A percentile compares a stretch with the other conserved stretches of the same genome.
Evolutionary conservation across 1,140 invertebrate species (phyloP).

Genomic region (Epicauta chinensis): DNA sequence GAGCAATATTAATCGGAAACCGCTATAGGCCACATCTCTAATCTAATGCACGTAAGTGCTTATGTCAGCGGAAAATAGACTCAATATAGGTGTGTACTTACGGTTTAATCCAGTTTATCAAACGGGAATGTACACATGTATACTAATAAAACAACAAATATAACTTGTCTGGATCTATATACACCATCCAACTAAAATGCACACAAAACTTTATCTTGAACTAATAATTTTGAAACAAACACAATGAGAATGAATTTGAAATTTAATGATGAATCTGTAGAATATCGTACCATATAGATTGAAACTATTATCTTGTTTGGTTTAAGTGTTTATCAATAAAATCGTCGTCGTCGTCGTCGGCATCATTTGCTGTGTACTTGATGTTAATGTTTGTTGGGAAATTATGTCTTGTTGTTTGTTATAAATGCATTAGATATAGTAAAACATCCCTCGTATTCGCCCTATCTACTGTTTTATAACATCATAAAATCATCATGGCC

Average conservation of each 20-base stretch:
- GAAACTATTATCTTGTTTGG: too few relatives aligned
- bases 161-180: neutral
- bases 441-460: neutral
- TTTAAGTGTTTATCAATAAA: neutral
- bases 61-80: conserved; percentile 19
- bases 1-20: conserved; percentile 28
- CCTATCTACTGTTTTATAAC: conserved; percentile 2
- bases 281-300: neutral
- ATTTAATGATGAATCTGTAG: neutral
- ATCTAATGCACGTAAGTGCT: conserved; percentile 28
- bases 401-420: conserved; percentile 4
- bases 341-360: neutral
- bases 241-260: too few relatives aligned
- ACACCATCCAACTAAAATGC: too few relatives aligned
- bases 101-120: conserved; percentile 17
- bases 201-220: neutral
- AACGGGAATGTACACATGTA: neutral
- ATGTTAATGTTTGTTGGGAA: neutral
- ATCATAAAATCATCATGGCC: conserved; percentile 9
- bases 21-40: conserved; percentile 22
- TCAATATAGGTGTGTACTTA: conserved; percentile 9
- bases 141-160: neutral
- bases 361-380: neutral
- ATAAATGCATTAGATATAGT: conserved; percentile 1
- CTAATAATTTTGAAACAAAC: neutral